A percentile compares a stretch with the other conserved stretches of the same genome.
Evolutionary conservation across 2,888 invertebrate species (phyloP).

Genomic region (Drosophila lutescens): DNA sequence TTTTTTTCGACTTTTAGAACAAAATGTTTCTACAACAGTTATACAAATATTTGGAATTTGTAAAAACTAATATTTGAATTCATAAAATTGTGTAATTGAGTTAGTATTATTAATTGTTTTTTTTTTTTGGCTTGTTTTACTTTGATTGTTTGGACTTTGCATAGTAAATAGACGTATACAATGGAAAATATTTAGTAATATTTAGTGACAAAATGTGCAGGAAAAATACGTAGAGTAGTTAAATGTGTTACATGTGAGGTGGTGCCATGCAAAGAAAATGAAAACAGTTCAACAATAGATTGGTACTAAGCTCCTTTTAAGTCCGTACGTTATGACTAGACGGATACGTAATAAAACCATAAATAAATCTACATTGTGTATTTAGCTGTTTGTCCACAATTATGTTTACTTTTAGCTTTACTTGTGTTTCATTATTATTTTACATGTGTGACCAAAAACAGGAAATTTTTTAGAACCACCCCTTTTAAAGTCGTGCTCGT

Average conservation of each 20-base stretch:
- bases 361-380: neutral
- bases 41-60: conserved; percentile 1
- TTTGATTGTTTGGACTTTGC: neutral
- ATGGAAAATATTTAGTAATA: neutral
- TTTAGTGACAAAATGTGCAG: conserved; percentile 10
- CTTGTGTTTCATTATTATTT: neutral
- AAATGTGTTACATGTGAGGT: neutral
- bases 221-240: neutral
- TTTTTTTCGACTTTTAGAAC: neutral
- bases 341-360: no score
- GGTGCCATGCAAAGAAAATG: conserved; percentile 11
- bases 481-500: no score
- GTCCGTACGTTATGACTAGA: neutral
- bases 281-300: neutral
- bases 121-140: neutral
- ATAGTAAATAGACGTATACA: neutral
- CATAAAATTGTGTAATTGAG: conserved; percentile 3
- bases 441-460: neutral
- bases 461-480: no score
- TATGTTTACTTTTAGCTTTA: neutral
- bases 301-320: neutral
- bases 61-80: conserved; percentile 1
- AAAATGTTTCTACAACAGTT: conserved; percentile 3
- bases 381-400: neutral
- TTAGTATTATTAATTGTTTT: neutral